Evolutionary conservation across 23 tunicate species (phyloP).

Genomic region (Halocynthia aurantium): DNA sequence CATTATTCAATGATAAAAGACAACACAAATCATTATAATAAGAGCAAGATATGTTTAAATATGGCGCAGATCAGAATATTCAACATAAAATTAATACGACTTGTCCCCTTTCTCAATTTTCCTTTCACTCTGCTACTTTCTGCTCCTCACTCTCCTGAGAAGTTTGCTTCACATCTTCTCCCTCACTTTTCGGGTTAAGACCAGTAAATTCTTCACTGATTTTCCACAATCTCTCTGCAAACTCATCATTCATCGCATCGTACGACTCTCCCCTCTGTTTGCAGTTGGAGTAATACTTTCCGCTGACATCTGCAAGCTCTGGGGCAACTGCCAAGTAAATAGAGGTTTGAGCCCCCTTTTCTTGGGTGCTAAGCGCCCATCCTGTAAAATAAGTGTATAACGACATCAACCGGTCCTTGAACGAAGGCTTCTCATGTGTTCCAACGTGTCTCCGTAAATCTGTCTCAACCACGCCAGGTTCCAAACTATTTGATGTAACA

Average conservation of each 20-base stretch:
- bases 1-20: too few relatives aligned
- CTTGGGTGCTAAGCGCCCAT: not conserved
- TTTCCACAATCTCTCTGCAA: conserved; percentile 28
- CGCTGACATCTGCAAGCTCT: not conserved
- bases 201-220: conserved; percentile 15
- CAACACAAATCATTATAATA: too few relatives aligned
- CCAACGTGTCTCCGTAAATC: conserved; percentile 36
- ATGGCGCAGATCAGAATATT: too few relatives aligned
- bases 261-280: not conserved
- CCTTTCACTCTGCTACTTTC: too few relatives aligned
- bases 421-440: conserved; percentile 6
- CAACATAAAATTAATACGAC: too few relatives aligned
- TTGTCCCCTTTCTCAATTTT: too few relatives aligned
- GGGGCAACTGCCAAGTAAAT: conserved; percentile 6
- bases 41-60: too few relatives aligned
- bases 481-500: conserved; percentile 23
- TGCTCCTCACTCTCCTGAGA: too few relatives aligned
- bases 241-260: conserved; percentile 3
- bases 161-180: too few relatives aligned
- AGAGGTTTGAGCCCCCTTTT: not conserved
- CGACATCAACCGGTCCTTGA: not conserved
- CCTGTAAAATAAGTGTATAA: not conserved
- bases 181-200: not conserved
- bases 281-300: conserved; percentile 6
- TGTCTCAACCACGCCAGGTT: conserved; percentile 42